Evolutionary conservation across 2,888 invertebrate species (phyloP).

Genomic region (Parelbella ahira): DNA sequence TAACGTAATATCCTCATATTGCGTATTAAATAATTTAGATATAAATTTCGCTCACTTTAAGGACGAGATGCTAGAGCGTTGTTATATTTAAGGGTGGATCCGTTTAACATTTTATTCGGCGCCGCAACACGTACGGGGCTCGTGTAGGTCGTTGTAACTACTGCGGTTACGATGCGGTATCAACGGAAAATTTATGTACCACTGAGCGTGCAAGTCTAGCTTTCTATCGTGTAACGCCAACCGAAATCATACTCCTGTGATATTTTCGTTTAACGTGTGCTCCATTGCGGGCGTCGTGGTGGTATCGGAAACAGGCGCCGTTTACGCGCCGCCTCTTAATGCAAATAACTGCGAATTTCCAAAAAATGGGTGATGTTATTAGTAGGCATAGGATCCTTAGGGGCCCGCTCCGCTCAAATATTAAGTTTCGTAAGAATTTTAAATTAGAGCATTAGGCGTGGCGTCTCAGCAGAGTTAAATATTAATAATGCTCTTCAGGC

Average conservation of each 20-base stretch:
- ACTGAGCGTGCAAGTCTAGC: slow-evolving; percentile 66
- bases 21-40: too few relatives aligned
- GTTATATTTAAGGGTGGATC: slow-evolving; percentile 36
- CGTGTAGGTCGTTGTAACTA: slow-evolving; percentile 56
- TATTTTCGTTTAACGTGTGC: slow-evolving; percentile 43
- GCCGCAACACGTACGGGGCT: slow-evolving; percentile 60
- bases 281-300: slow-evolving; percentile 50
- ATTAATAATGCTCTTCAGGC: slow-evolving; percentile 68
- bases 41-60: slow-evolving; percentile 2
- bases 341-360: slow-evolving; percentile 56
- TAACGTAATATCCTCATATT: too few relatives aligned
- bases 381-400: slow-evolving; percentile 48
- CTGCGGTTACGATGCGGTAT: slow-evolving; percentile 76
- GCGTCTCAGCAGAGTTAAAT: slow-evolving; percentile 68
- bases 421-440: slow-evolving; percentile 76
- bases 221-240: slow-evolving; percentile 48
- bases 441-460: slow-evolving; percentile 70
- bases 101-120: slow-evolving; percentile 61
- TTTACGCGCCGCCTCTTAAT: slow-evolving; percentile 50
- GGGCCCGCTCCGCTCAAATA: slow-evolving; percentile 64
- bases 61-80: background rate
- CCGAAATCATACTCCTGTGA: slow-evolving; percentile 47
- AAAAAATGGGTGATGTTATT: slow-evolving; percentile 40
- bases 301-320: slow-evolving; percentile 28
- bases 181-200: slow-evolving; percentile 72